phyloP scores from a whole-genome alignment of 2,888 invertebrate genomes.

The Diarsia mendica region DNA sequence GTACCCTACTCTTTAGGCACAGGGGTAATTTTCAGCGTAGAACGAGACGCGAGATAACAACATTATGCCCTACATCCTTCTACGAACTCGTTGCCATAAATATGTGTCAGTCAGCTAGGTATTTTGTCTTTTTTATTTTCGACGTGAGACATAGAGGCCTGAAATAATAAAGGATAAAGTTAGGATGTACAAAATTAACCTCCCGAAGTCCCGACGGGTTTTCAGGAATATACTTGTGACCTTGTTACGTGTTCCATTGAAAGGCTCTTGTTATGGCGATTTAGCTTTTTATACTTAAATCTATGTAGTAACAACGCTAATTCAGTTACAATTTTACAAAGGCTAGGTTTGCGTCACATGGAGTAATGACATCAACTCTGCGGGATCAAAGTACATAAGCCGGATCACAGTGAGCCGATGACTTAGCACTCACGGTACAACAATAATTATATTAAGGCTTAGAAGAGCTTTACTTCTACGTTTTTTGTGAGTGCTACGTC shows the following conservation, averaged over 20 bases:
- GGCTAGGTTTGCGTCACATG: conserved; percentile 55
- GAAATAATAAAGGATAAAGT: conserved; percentile 10
- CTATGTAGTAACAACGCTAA: conserved; percentile 21
- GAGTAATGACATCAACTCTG: conserved; percentile 54
- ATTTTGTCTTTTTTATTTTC: conserved; percentile 26
- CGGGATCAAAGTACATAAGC: conserved; percentile 49
- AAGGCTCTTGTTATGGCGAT: conserved; percentile 26
- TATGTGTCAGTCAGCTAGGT: conserved; percentile 14
- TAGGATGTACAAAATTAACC: conserved; percentile 32
- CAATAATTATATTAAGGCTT: conserved; percentile 40
- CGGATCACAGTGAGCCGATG: conserved; percentile 40
- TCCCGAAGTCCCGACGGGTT: conserved; percentile 1
- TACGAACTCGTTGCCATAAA: conserved; percentile 20
- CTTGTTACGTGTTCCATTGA: conserved; percentile 15
- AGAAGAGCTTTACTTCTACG: conserved; percentile 21
- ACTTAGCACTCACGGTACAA: conserved; percentile 33
- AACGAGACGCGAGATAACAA: conserved; percentile 45
- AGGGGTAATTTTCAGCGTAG: conserved; percentile 39
- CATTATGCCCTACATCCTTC: conserved; percentile 37
- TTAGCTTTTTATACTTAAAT: conserved; percentile 31
- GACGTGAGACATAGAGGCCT: conserved; percentile 5
- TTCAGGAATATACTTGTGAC: conserved; percentile 12
- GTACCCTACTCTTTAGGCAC: conserved; percentile 30
- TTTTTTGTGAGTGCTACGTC: conserved; percentile 30
- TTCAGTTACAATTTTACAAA: conserved; percentile 45